Conservation (phyloP, 2,888 invertebrate genomes). For the Schizaphis graminum region DNA sequence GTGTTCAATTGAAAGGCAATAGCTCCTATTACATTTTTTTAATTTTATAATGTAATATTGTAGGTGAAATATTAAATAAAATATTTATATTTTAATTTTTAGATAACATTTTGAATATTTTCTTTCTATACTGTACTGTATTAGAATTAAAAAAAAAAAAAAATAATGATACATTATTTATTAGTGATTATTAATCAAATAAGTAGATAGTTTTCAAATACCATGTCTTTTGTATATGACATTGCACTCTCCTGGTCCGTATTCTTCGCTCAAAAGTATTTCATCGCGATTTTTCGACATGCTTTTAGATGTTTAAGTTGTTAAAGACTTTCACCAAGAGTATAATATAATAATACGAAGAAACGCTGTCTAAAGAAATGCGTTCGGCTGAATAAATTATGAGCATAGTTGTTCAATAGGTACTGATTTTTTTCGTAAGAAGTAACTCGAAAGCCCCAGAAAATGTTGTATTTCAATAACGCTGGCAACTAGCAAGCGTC, state of each 20-base stretch:
- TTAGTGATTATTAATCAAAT: neutral
- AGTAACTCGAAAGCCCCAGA: neutral
- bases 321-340: neutral
- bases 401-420: neutral
- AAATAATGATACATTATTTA: neutral
- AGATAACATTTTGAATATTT: neutral
- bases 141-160: no score
- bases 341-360: neutral
- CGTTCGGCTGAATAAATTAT: neutral
- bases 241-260: constrained; percentile 31
- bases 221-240: constrained; percentile 58
- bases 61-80: neutral
- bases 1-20: neutral
- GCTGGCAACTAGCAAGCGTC: neutral
- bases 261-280: constrained; percentile 57
- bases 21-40: neutral
- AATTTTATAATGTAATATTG: neutral
- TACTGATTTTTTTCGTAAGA: neutral
- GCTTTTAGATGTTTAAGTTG: neutral
- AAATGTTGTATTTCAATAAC: neutral
- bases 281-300: constrained; percentile 43
- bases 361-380: neutral
- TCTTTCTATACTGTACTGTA: neutral
- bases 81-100: neutral
- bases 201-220: neutral